Base-by-base conservation (phyloP, 1,140 invertebrate genomes). In the Temnothorax nylanderi region DNA sequence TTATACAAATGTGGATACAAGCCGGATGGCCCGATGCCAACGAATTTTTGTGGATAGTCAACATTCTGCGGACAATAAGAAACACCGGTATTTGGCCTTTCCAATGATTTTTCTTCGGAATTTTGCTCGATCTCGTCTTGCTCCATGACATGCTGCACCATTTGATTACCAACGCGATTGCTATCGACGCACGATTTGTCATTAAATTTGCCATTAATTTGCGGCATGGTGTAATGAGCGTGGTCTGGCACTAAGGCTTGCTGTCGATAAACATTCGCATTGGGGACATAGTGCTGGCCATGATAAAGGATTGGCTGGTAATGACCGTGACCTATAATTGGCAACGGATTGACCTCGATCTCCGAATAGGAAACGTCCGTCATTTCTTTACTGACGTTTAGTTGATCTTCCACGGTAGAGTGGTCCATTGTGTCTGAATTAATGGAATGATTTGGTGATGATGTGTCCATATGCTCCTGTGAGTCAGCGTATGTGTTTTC, bases 1-100 rank as follows among this genome's bases (percentile, higher is more conserved):
- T 95, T 94, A 58, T 95, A 95, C 72, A 95, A 88, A 82, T 95
- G 95, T 2, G 94, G 94, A 87, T 95, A 95, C 18, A 95, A 77
- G 2, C 89, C 93, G 2, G 89, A 47, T 4, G 93, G 88, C 21
- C 93, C 77, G n/a, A 94, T 90, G 26, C 89, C 92, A 34, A 95
- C 90, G 64, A 93, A 92, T 91, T 95, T 95, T 86, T 93, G 90
- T 74, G 89, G 78, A 60, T 74, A 82, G 67, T 62, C 87, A 10
- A 92, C 87, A 60, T 88, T 86, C n/a, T 93, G 82, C 0, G 91
- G 58, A 76, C 90, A 93, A 88, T 92, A 93, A 32, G 91, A 75
- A 32, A 89, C 72, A 10, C 54, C 87, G 34, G 87, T 64, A 10
- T 47, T 89, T 16, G 92, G 88, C 7, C 75, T 58, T 67, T 91